phyloP scores from a whole-genome alignment of 1,140 invertebrate genomes.

The Camponotus floridanus region DNA sequence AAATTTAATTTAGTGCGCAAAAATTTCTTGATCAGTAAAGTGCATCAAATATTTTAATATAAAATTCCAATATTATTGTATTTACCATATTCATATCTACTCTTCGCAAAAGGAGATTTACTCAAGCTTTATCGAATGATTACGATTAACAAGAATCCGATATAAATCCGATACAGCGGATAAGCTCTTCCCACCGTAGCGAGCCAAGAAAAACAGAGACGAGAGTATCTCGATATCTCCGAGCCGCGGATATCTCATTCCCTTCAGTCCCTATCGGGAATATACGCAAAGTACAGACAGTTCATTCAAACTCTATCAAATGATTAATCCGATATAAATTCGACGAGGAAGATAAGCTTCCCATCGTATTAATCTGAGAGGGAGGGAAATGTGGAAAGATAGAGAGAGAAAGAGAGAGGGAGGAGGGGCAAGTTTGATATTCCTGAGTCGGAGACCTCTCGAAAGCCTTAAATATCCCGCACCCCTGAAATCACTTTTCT shows the following conservation, averaged over 20 bases:
- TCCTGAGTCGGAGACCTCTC: conserved; percentile 20
- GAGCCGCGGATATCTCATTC: conserved; percentile 38
- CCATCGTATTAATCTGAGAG: conserved; percentile 24
- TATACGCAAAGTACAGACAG: conserved; percentile 51
- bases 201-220: conserved; percentile 58
- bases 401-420: neutral
- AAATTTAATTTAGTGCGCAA: conserved; percentile 4
- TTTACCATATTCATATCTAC: conserved; percentile 29
- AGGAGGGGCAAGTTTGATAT: conserved; percentile 20
- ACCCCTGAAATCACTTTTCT: conserved; percentile 70
- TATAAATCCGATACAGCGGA: conserved; percentile 57
- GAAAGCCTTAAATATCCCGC: conserved; percentile 65
- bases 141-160: conserved; percentile 52
- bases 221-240: conserved; percentile 47
- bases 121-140: conserved; percentile 53
- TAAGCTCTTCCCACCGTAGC: conserved; percentile 48
- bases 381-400: neutral
- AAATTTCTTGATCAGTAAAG: conserved; percentile 1
- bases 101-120: conserved; percentile 44
- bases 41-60: conserved; percentile 33
- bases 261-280: conserved; percentile 46
- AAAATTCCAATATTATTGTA: conserved; percentile 43
- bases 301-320: conserved; percentile 58
- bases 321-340: conserved; percentile 63
- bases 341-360: conserved; percentile 44